Conservation (phyloP, 2,797 vertebrate genomes). For the Phoeniculus purpureus region DNA sequence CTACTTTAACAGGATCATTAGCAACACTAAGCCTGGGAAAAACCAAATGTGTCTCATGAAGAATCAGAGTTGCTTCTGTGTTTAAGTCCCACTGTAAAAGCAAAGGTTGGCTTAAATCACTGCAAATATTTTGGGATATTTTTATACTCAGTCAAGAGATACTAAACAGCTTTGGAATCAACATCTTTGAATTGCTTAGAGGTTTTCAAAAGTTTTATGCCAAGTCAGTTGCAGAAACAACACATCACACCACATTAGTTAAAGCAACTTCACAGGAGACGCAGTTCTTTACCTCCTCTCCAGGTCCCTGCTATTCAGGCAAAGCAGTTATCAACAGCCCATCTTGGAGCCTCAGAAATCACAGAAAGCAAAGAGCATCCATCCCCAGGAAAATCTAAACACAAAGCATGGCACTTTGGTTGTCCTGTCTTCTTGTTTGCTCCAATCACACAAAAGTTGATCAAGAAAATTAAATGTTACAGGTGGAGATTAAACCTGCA, state of each 20-base stretch:
- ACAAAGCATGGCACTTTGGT: neutral
- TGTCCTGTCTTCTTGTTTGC: neutral
- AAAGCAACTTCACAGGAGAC: neutral
- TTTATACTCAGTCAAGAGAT: neutral
- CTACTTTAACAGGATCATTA: neutral
- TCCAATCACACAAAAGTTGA: neutral
- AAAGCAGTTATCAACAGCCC: neutral
- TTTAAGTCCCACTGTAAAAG: neutral
- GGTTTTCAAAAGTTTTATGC: neutral
- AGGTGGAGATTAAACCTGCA: neutral
- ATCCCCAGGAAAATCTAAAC: neutral
- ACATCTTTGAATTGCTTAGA: neutral
- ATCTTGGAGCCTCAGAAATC: neutral
- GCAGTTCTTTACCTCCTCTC: neutral
- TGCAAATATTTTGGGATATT: neutral
- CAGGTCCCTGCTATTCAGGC: neutral
- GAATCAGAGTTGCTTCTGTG: neutral
- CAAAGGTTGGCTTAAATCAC: neutral
- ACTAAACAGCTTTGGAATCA: neutral
- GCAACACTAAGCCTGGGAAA: neutral
- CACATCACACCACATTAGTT: neutral
- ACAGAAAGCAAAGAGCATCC: neutral
- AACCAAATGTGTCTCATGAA: neutral
- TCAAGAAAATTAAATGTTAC: neutral
- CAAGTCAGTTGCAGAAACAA: neutral